Evolutionary conservation across 1,140 invertebrate species (phyloP).

Genomic region (Philotrypesis tridentata): DNA sequence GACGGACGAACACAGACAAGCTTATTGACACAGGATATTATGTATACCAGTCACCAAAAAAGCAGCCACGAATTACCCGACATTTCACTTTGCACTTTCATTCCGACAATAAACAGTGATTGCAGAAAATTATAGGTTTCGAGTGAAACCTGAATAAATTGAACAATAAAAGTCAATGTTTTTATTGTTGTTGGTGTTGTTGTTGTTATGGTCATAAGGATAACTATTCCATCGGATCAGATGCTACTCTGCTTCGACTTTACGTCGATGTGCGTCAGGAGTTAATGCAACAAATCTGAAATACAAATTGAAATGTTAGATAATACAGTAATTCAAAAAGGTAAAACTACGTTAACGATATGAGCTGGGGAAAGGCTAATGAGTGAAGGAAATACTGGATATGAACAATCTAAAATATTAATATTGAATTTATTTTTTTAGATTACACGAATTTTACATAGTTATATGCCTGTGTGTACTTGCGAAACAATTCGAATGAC

Average conservation of each 20-base stretch:
- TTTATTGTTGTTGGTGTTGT: neutral
- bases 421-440: neutral
- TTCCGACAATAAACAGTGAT: neutral
- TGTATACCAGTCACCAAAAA: conserved; percentile 47
- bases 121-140: too few species aligned
- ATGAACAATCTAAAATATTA: neutral
- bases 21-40: conserved; percentile 23
- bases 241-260: neutral
- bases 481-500: neutral
- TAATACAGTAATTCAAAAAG: too few species aligned
- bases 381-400: neutral
- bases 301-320: neutral
- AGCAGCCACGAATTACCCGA: conserved; percentile 22
- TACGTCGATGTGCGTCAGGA: neutral
- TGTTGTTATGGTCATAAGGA: neutral
- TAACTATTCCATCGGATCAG: too few species aligned
- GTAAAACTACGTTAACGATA: neutral
- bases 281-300: neutral
- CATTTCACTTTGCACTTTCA: conserved; percentile 10
- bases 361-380: neutral
- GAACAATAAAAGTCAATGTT: neutral
- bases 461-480: neutral
- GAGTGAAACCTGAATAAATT: too few species aligned
- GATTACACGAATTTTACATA: neutral
- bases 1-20: conserved; percentile 46